Base-by-base conservation (phyloP, 2,797 vertebrate genomes). In the Amphiprion clarkii region DNA sequence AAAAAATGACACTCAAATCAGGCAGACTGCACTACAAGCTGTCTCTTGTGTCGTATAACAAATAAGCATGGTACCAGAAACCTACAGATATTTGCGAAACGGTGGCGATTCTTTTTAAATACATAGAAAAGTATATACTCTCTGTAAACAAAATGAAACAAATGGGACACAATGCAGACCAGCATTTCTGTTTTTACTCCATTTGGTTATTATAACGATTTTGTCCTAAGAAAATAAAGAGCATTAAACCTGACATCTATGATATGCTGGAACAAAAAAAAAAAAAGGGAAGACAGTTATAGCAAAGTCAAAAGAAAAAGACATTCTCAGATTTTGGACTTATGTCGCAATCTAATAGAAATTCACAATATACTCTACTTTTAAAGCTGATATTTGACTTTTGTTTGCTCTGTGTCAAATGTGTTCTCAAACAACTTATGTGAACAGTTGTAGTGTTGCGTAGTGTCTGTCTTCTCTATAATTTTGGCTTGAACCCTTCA, bases 91-190 rank as follows among this genome's bases (percentile, higher is more conserved):
- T 8, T 13, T 62, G 54, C 53, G 5, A 67, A 4, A 36, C 6
- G 14, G 29, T 64, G 29, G 12, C 3, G 17, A 23, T 40, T 70
- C 54, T 27, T 59, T 27, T 64, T 51, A 78, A 83, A 87, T n/a
- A 75, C 9, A 71, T 82, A 87, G 33, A 86, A 87, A 91, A 85
- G 70, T 81, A 74, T 79, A 77, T 58, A 64, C 40, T 83, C 81
- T 88, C 64, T 88, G 75, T 88, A 88, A 87, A 89, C 76, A 25
- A 27, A 79, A 23, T 48, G 42, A 40, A 76, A 49, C 14, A 19
- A 58, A 67, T 56, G 36, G 54, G 57, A 77, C 82, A 54, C 60
- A 1, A 78, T 66, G 46, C 7, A 78, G 23, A 12, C 27, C 55
- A 48, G 64, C 3, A 49, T 58, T 62, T 65, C 36, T 58, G 25